A percentile compares a stretch with the other conserved stretches of the same genome.
These are phyloP conservation scores for Siniperca knerii DNA, from an alignment of 2,113 vertebrate species.

Conservation along the genomic window DNA sequence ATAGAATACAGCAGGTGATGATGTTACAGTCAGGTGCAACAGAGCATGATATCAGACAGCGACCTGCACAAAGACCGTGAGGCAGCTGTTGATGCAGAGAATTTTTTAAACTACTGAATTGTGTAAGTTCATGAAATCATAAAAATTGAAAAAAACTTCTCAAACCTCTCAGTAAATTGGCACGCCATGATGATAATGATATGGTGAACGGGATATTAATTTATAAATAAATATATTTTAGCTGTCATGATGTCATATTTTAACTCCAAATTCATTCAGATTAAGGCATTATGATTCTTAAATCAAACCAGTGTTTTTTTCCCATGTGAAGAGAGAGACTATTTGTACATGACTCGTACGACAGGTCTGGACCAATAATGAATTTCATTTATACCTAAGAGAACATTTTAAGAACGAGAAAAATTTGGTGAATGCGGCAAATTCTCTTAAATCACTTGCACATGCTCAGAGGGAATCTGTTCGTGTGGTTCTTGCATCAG, in stretches of 20 bases:
- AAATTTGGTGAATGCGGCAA: not conserved
- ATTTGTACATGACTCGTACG: not conserved
- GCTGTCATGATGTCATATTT: not conserved
- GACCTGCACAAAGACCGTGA: not conserved
- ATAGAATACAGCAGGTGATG: not conserved
- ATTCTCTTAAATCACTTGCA: not conserved
- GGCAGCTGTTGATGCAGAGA: not conserved
- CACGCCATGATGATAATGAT: not conserved
- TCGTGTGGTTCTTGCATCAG: conserved; percentile 15
- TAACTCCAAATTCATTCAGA: not conserved
- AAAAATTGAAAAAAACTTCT: not conserved
- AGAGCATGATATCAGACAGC: not conserved
- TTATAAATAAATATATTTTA: not conserved
- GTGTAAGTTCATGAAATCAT: not conserved
- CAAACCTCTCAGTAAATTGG: not conserved
- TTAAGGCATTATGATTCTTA: not conserved
- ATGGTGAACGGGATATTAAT: not conserved
- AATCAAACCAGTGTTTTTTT: not conserved
- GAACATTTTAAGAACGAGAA: not conserved
- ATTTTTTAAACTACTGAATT: not conserved
- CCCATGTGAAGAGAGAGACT: not conserved
- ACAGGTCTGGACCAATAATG: not conserved
- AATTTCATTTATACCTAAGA: not conserved
- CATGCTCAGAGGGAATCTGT: not conserved
- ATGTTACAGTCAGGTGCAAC: not conserved